Evolutionary conservation across 2,888 invertebrate genomes (phyloP), one percentile per base, ranked within the genome.

Genomic region (Thelaira solivaga): DNA sequence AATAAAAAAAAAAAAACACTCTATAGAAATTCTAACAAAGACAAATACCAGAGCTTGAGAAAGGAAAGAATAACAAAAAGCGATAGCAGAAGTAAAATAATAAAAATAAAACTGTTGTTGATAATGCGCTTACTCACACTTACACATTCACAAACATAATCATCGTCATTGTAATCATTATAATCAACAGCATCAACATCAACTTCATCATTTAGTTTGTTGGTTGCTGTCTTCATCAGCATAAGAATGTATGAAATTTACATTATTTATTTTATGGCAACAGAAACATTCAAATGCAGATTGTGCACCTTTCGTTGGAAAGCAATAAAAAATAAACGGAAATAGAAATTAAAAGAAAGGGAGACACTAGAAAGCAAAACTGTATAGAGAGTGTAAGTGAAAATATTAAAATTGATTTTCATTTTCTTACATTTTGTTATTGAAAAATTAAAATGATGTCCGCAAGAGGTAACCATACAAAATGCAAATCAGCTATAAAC

Each of bases 231-330:
- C 64, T 3, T 49, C 47, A 39, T 26, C 64, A 57, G 18, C 61
- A 59, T 45, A 57, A 59, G 34, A 69, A 61, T 61, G 22, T 31
- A 31, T 61, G 49, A 69, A 68, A 69, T 68, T 72, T 59, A 49
- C 75, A 75, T 75, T 75, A 75, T 67, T 68, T 75, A 75, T 61
- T 53, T n/a, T 49, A 69, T 36, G 39, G 55, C 71, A 68, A 31
- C 39, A 53, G 62, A 31, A 68, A 77, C 75, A 80, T 75, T 80
- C 71, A 80, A 80, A 80, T 77, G 75, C 80, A 80, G 75, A 77
- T 77, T 77, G 55, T 71, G 55, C 74, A 74, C 78, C 78, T 74
- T 78, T 65, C 69, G 53, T 74, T 57, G 36, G 34, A 31, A 67
- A 47, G 41, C 34, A 43, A 41, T 13, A 57, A 47, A 13, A 18